These are phyloP conservation scores for Phocides pigmalion DNA, from an alignment of 1,140 invertebrate species.

Conservation along the genomic window DNA sequence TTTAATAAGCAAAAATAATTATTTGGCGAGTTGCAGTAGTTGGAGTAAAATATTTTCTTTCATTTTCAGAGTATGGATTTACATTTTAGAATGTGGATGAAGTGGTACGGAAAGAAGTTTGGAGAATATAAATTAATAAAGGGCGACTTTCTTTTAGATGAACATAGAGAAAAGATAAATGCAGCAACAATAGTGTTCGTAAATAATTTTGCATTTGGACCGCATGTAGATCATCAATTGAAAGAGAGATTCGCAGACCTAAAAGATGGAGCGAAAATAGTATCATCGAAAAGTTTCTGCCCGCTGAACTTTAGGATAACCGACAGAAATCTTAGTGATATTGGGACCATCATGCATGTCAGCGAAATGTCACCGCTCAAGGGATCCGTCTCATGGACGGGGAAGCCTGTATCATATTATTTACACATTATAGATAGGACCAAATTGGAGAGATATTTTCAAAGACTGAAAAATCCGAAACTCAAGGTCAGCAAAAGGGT, in stretches of 20 bases:
- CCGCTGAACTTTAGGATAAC: constrained; percentile 98
- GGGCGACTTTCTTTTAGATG: constrained; percentile 96
- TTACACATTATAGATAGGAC: constrained; percentile 98
- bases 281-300: constrained; percentile 99
- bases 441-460: constrained; percentile 98
- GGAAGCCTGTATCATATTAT: constrained; percentile 98
- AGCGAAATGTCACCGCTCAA: constrained; percentile 96
- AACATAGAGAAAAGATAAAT: constrained; percentile 96
- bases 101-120: constrained; percentile 97
- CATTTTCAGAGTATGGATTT: constrained; percentile 92
- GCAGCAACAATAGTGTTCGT: constrained; percentile 97
- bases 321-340: constrained; percentile 93
- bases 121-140: constrained; percentile 96
- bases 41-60: constrained; percentile 23
- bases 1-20: too few relatives aligned
- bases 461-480: constrained; percentile 94
- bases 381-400: constrained; percentile 99
- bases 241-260: constrained; percentile 98
- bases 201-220: constrained; percentile 99
- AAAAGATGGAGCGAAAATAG: constrained; percentile 97
- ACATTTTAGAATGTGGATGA: constrained; percentile 97
- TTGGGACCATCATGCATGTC: constrained; percentile 99
- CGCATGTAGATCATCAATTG: constrained; percentile 97
- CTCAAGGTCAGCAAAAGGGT: constrained; percentile 87
- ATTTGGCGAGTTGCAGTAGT: too few relatives aligned